Percentiles rank a stretch among this genome's conserved stretches.
phyloP scores from a whole-genome alignment of 2,888 invertebrate species.

The Coleophora deauratella region DNA sequence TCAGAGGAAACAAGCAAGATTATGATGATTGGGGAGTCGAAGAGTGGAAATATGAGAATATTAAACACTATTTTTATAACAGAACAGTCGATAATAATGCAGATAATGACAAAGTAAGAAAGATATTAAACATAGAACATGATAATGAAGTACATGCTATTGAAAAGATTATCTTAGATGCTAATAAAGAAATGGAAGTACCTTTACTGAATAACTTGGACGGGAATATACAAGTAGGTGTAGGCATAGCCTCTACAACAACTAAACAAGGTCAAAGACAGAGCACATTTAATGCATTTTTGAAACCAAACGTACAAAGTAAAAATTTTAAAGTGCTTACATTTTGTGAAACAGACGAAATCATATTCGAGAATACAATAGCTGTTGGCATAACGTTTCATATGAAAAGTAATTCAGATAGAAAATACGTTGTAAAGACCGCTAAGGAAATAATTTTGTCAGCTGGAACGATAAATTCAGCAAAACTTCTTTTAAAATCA shows the following conservation, averaged over 20 bases:
- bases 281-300: constrained; percentile 35
- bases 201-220: constrained; percentile 6
- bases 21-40: constrained; percentile 60
- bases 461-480: constrained; percentile 74
- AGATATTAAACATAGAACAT: constrained; percentile 4
- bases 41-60: constrained; percentile 53
- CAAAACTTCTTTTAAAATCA: constrained; percentile 74
- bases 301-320: constrained; percentile 24
- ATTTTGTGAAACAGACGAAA: constrained; percentile 24
- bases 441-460: constrained; percentile 68
- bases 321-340: constrained; percentile 29
- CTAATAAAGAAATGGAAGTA: constrained; percentile 9
- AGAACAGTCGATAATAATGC: constrained; percentile 13
- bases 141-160: not conserved
- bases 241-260: constrained; percentile 18
- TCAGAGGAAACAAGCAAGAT: constrained; percentile 55
- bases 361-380: constrained; percentile 26
- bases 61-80: constrained; percentile 48
- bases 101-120: not conserved
- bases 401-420: constrained; percentile 14
- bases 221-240: constrained; percentile 16
- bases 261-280: constrained; percentile 18
- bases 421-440: constrained; percentile 28
- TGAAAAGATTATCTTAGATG: constrained; percentile 7
- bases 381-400: constrained; percentile 30